phyloP scores from a whole-genome alignment of 2,888 invertebrate species.

The Proisotoma minuta region DNA sequence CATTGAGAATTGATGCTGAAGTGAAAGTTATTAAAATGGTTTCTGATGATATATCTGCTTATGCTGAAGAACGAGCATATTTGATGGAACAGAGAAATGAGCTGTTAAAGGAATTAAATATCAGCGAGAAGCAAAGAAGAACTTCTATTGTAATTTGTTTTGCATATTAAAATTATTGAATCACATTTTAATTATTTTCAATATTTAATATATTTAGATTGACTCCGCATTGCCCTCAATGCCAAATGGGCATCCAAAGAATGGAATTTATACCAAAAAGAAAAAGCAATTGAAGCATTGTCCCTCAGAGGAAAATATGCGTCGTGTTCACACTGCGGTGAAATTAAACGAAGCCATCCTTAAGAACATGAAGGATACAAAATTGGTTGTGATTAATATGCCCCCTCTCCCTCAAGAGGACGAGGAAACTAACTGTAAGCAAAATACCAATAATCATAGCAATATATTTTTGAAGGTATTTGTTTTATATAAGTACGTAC shows the following conservation, averaged over 20 bases:
- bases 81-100: slow-evolving; percentile 99
- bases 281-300: too few relatives aligned
- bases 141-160: too few relatives aligned
- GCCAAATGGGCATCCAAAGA: too few relatives aligned
- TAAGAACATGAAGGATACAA: slow-evolving; percentile 92
- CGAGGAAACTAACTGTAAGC: slow-evolving; percentile 80
- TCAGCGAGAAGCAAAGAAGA: too few relatives aligned
- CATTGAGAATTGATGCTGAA: slow-evolving; percentile 91
- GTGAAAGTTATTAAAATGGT: slow-evolving; percentile 99
- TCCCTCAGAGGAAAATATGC: slow-evolving; percentile 92
- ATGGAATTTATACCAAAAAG: too few relatives aligned
- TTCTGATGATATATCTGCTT: slow-evolving; percentile 84
- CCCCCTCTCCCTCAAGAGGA: slow-evolving; percentile 91
- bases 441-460: too few relatives aligned
- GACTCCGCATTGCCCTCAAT: too few relatives aligned
- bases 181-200: too few relatives aligned
- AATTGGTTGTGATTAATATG: slow-evolving; percentile 95
- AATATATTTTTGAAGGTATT: too few relatives aligned
- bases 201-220: slow-evolving; percentile 55
- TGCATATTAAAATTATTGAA: too few relatives aligned
- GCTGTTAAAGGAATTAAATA: too few relatives aligned
- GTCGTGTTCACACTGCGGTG: slow-evolving; percentile 98
- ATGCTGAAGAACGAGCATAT: slow-evolving; percentile 95
- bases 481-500: too few relatives aligned
- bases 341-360: slow-evolving; percentile 97